Base-by-base conservation (phyloP, 37 sponge, comb jelly and placozoan species). In the Beroe ovata region DNA sequence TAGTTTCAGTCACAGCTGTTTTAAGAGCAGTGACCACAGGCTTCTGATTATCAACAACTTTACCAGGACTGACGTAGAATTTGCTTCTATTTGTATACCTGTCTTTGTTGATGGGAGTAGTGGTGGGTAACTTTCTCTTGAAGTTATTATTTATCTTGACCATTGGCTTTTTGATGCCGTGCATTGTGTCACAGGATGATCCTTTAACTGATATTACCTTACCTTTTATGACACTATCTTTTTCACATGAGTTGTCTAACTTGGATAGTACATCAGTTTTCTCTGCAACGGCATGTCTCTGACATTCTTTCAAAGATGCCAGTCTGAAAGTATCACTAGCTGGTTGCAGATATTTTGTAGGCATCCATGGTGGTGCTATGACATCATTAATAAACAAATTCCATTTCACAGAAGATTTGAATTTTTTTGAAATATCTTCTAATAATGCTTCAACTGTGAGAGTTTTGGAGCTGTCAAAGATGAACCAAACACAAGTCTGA, bases 51-150 rank as follows among this genome's bases (percentile, higher is more conserved):
- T 11, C 11, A 16, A 16, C 11, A 16, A 47, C 54, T 16, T 6
- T 47, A 16, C 54, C 54, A 6, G 69, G 69, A 66, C 69, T 66
- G 29, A 66, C 35, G 34, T 66, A 66, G 30, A 66, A 6, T 30
- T 66, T 66, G 36, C 69, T 66, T 32, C 69, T 66, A 66, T 66
- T 66, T 19, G 69, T 66, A 33, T 66, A 66, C 34, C 69, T 25
- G 36, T 66, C 69, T 30, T 30, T 66, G 35, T 66, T 25, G 2
- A 37, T 66, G 34, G 69, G 69, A 32, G 69, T 66, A 34, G 69
- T 66, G 35, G 25, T 37, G 0, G 18, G 30, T 29, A 33, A 66
- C 35, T 66, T 66, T 30, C 69, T 66, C 34, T 66, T 66, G 69
- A 34, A 66, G 36, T 66, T 66, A 16, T 66, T 66, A 30, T 66